Conservation (phyloP, 2,888 invertebrate species). For the Campoplex capitator region DNA sequence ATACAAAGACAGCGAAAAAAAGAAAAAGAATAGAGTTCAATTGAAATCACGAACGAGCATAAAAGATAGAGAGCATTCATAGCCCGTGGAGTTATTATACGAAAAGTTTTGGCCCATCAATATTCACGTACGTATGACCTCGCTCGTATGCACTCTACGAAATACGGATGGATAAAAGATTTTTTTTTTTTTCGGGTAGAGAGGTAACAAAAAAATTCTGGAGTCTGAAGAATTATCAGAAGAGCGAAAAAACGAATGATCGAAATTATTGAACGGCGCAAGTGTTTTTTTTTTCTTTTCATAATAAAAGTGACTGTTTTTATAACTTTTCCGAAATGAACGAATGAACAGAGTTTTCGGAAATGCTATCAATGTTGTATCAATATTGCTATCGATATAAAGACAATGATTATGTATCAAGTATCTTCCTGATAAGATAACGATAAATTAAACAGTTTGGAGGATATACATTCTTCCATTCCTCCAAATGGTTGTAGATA, state of each 20-base stretch:
- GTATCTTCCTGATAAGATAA: too few species aligned
- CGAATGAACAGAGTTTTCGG: not conserved
- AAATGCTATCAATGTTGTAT: not conserved
- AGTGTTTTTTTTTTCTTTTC: too few species aligned
- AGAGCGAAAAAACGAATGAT: not conserved
- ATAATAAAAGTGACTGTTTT: not conserved
- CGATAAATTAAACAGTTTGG: too few species aligned
- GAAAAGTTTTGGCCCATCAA: conserved; percentile 37
- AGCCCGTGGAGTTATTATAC: conserved; percentile 26
- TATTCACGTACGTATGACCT: conserved; percentile 37
- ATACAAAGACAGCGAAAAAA: conserved; percentile 9
- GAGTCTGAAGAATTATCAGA: not conserved
- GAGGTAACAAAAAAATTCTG: not conserved
- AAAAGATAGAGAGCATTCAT: conserved; percentile 39
- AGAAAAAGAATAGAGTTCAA: conserved; percentile 35
- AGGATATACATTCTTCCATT: not conserved
- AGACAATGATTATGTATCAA: too few species aligned
- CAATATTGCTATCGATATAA: too few species aligned
- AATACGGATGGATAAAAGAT: conserved; percentile 20
- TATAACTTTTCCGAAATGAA: not conserved
- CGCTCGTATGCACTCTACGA: not conserved
- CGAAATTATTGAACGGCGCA: not conserved
- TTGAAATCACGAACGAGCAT: conserved; percentile 54
- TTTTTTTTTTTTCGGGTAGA: conserved; percentile 11
- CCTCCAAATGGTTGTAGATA: too few species aligned